These are phyloP conservation scores for Drosophila arawakana DNA, from an alignment of 1,140 invertebrate species.

Conservation along the genomic window DNA sequence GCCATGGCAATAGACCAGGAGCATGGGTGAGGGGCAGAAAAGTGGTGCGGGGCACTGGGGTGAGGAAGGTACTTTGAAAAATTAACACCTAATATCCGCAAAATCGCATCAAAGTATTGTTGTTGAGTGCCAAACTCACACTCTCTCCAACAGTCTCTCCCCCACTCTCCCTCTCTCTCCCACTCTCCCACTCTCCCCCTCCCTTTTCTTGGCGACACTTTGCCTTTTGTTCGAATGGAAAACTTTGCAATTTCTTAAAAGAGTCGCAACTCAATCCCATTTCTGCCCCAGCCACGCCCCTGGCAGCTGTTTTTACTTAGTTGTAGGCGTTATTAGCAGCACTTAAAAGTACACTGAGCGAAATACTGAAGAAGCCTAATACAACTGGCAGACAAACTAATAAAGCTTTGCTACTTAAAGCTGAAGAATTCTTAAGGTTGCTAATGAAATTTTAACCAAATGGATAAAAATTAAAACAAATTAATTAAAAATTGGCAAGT, in stretches of 20 bases:
- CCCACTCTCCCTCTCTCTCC: neutral
- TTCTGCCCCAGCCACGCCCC: neutral
- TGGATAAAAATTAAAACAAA: too few species aligned
- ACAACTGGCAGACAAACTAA: too few species aligned
- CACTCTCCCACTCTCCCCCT: too few species aligned
- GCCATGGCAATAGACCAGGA: conserved; percentile 65
- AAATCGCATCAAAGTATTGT: conserved; percentile 83
- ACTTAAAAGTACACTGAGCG: conserved; percentile 54
- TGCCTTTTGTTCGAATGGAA: conserved; percentile 64
- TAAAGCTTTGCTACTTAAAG: too few species aligned
- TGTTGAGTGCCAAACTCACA: conserved; percentile 29
- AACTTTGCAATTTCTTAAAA: conserved; percentile 83
- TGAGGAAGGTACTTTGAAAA: conserved; percentile 64
- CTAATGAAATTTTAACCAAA: too few species aligned
- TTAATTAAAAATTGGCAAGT: too few species aligned
- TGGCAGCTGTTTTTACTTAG: conserved; percentile 68
- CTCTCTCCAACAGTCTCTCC: neutral
- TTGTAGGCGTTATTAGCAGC: conserved; percentile 81
- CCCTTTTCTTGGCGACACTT: conserved; percentile 2
- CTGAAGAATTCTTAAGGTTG: too few species aligned
- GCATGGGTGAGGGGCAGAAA: neutral
- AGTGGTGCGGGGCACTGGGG: neutral
- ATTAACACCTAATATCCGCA: conserved; percentile 83
- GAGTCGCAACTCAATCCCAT: conserved; percentile 44
- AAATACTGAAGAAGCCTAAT: too few species aligned